These are phyloP conservation scores for Euleptes europaea DNA, from an alignment of 2,113 vertebrate species.

Conservation along the genomic window DNA sequence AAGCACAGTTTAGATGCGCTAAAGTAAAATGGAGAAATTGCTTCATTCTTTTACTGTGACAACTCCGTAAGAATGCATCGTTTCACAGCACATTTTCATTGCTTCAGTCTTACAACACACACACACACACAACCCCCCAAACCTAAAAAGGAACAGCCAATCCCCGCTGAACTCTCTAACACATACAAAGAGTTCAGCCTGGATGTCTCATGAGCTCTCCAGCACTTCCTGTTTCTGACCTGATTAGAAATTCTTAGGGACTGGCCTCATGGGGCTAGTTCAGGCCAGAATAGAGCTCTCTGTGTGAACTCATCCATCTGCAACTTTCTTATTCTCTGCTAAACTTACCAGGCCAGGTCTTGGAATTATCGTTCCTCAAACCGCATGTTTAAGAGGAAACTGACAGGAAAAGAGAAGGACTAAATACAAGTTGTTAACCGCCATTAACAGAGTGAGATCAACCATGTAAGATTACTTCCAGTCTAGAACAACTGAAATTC, in stretches of 20 bases:
- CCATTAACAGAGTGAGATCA: too few species aligned
- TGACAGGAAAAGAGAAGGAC: neutral
- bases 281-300: constrained; percentile 49
- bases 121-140: too few species aligned
- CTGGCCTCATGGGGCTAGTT: constrained; percentile 27
- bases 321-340: constrained; percentile 15
- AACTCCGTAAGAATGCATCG: neutral
- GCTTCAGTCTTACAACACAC: neutral
- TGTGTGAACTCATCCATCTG: constrained; percentile 48
- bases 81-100: neutral
- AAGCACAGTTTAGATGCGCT: neutral
- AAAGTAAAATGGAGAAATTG: neutral
- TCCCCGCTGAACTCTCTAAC: neutral
- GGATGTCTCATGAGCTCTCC: constrained; percentile 55
- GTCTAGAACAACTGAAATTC: neutral
- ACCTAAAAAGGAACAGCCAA: constrained; percentile 25
- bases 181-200: constrained; percentile 52
- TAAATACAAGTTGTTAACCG: too few species aligned
- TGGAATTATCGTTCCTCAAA: constrained; percentile 12
- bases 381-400: neutral
- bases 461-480: too few species aligned
- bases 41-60: neutral
- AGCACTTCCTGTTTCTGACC: constrained; percentile 67
- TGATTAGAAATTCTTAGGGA: constrained; percentile 44
- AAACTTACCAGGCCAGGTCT: neutral